Conservation (phyloP, 1,140 invertebrate species). For the Platyscapa corneri region DNA sequence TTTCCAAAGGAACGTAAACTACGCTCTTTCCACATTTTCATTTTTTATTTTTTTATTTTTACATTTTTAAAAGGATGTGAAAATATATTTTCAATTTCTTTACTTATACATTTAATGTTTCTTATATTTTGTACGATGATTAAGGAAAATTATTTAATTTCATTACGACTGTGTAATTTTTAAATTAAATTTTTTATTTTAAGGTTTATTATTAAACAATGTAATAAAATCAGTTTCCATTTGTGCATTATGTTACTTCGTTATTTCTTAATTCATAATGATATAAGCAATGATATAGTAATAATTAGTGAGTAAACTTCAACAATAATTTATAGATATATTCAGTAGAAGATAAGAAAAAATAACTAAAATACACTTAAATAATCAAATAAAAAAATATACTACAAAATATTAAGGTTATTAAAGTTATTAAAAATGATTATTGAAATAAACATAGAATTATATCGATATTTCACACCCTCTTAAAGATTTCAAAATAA, state of each 20-base stretch:
- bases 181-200: no score
- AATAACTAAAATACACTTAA: not conserved
- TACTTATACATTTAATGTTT: not conserved
- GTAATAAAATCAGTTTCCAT: no score
- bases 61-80: slow-evolving; percentile 43
- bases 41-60: not conserved
- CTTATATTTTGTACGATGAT: not conserved
- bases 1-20: not conserved
- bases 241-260: not conserved
- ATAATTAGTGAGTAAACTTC: not conserved
- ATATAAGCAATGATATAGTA: not conserved
- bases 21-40: not conserved
- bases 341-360: not conserved
- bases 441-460: no score
- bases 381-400: not conserved
- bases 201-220: no score
- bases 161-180: not conserved
- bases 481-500: slow-evolving; percentile 24
- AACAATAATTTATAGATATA: not conserved
- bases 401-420: no score
- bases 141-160: not conserved
- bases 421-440: no score
- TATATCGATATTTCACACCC: slow-evolving; percentile 42
- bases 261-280: not conserved
- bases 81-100: not conserved